A percentile compares a stretch with the other conserved stretches of the same genome.
Evolutionary conservation across 2,888 invertebrate species (phyloP).

Genomic region (Dusona sp.): DNA sequence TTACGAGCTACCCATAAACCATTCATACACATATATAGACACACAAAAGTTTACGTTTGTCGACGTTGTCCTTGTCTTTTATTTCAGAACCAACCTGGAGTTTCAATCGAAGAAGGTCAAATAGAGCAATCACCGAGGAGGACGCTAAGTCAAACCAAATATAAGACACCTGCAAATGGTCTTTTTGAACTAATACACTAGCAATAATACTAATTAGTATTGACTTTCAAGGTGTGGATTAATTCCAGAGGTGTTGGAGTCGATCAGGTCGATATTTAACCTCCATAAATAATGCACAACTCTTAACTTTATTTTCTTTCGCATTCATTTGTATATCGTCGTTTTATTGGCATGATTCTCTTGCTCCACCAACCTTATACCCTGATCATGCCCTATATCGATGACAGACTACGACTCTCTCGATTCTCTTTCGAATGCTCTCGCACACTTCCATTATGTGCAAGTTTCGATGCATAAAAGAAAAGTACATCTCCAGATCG

Average conservation of each 20-base stretch:
- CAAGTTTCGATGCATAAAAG: constrained; percentile 14
- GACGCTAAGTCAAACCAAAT: constrained; percentile 1
- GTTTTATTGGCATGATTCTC: neutral
- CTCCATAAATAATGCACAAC: constrained; percentile 45
- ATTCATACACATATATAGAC: constrained; percentile 4
- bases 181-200: constrained; percentile 57
- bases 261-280: constrained; percentile 4
- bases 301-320: constrained; percentile 26
- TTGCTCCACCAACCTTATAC: constrained; percentile 6
- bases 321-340: neutral
- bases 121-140: neutral
- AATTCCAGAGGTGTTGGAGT: constrained; percentile 72
- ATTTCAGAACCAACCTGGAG: constrained; percentile 21
- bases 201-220: constrained; percentile 78
- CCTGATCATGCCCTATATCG: constrained; percentile 12
- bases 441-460: constrained; percentile 3
- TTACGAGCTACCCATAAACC: constrained; percentile 76
- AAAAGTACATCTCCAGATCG: constrained; percentile 37
- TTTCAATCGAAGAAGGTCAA: constrained; percentile 22
- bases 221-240: constrained; percentile 69
- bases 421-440: constrained; percentile 21
- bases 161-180: neutral
- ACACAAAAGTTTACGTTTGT: constrained; percentile 31
- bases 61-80: constrained; percentile 25
- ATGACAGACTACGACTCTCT: constrained; percentile 16